Evolutionary conservation across 2,113 vertebrate genomes (phyloP).

Genomic region (Elachura formosa): DNA sequence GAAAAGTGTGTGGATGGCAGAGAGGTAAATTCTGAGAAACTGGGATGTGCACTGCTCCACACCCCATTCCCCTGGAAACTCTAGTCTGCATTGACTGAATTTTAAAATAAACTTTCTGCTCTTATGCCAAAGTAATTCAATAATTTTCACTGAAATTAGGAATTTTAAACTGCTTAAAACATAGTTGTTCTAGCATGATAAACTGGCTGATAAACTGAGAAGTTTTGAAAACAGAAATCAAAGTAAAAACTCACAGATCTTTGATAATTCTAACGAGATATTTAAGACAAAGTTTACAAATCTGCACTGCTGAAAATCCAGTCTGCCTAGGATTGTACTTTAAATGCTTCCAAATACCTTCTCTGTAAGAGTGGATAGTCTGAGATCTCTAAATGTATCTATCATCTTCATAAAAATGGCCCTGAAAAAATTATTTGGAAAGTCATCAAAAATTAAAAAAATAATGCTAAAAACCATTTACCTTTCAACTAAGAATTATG

Average conservation of each 20-base stretch:
- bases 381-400: not conserved
- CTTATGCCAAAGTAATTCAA: not conserved
- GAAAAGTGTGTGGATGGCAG: not conserved
- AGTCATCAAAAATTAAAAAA: not conserved
- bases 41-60: not conserved
- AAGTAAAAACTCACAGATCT: not conserved
- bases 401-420: not conserved
- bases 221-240: not conserved
- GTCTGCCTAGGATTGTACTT: not conserved
- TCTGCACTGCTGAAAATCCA: not conserved
- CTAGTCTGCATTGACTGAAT: not conserved
- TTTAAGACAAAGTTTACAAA: not conserved
- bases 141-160: not conserved
- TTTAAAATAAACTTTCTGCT: not conserved
- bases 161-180: not conserved
- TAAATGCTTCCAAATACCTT: not conserved
- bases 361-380: not conserved
- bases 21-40: not conserved
- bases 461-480: accelerated
- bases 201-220: not conserved
- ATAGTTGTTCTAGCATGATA: not conserved
- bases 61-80: accelerated
- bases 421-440: not conserved
- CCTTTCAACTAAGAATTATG: not conserved
- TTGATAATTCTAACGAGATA: not conserved